These are phyloP conservation scores for Peromyscus californicus DNA, from an alignment of 2,113 vertebrate genomes.

Conservation along the genomic window DNA sequence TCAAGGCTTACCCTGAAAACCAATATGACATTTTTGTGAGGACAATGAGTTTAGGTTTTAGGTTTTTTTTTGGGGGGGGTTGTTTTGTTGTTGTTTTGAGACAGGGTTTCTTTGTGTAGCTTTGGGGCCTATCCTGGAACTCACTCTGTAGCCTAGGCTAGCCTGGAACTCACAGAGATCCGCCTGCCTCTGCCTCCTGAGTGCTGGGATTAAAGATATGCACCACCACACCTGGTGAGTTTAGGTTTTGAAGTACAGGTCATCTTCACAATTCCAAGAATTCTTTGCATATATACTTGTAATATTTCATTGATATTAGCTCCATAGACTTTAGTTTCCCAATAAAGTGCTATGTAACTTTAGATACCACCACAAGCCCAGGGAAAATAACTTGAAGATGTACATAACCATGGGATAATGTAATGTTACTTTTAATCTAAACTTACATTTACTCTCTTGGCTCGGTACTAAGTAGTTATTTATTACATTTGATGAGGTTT, in stretches of 20 bases:
- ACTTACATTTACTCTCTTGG: background rate
- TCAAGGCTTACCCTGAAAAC: conserved; percentile 50
- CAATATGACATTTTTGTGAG: conserved; percentile 54
- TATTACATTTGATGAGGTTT: background rate
- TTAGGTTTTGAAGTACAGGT: conserved; percentile 34
- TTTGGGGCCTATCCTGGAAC: too few relatives aligned
- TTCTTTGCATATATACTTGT: background rate
- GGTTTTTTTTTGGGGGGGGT: too few relatives aligned
- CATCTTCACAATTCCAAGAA: conserved; percentile 2
- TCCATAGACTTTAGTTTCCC: background rate
- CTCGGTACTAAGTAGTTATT: background rate
- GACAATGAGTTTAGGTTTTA: conserved; percentile 8
- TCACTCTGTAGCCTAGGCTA: too few relatives aligned
- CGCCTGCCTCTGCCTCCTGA: too few relatives aligned
- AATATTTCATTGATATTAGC: conserved; percentile 20
- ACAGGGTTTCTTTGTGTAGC: too few relatives aligned
- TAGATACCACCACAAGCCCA: background rate
- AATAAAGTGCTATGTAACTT: conserved; percentile 20
- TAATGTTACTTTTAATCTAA: conserved; percentile 21
- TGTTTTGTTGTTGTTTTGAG: too few relatives aligned
- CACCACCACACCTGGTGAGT: background rate
- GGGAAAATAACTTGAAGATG: conserved; percentile 1
- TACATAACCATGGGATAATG: background rate
- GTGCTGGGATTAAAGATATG: too few relatives aligned
- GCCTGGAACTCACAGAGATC: too few relatives aligned